These are phyloP conservation scores for Lapara coniferarum DNA, from an alignment of 2,888 invertebrate genomes.

Conservation along the genomic window DNA sequence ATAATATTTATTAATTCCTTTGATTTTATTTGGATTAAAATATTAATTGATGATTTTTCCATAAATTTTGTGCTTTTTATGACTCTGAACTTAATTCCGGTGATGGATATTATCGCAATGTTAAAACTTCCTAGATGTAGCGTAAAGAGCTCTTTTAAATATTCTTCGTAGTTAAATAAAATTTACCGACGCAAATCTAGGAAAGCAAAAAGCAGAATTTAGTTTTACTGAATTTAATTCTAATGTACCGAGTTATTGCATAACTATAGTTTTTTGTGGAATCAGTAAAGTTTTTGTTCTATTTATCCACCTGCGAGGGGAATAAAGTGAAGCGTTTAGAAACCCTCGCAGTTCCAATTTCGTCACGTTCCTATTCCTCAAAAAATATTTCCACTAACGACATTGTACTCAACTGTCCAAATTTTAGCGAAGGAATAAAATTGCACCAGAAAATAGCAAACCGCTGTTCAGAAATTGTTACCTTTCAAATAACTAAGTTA, in stretches of 20 bases:
- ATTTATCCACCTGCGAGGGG: constrained; percentile 11
- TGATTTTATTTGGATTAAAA: not conserved
- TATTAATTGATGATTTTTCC: not conserved
- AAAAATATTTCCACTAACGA: constrained; percentile 18
- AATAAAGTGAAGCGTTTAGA: constrained; percentile 3
- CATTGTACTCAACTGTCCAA: not conserved
- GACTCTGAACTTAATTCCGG: too few species aligned
- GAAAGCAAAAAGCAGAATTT: too few species aligned
- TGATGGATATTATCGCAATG: too few species aligned
- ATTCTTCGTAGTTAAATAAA: too few species aligned
- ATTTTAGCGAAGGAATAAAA: constrained; percentile 5
- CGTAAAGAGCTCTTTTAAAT: too few species aligned
- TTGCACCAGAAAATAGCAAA: too few species aligned
- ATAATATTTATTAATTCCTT: not conserved
- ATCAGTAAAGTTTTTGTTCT: not conserved
- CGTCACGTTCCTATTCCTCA: constrained; percentile 6
- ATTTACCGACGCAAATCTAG: too few species aligned
- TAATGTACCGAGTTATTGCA: not conserved
- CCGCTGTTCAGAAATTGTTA: not conserved
- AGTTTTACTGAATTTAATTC: too few species aligned
- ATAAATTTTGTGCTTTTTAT: not conserved
- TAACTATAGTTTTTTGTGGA: not conserved
- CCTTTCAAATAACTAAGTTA: too few species aligned
- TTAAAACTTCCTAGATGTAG: too few species aligned
- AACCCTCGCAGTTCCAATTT: constrained; percentile 12